These are phyloP conservation scores for Aptenodytes forsteri DNA, from an alignment of 2,113 vertebrate species.

Conservation along the genomic window DNA sequence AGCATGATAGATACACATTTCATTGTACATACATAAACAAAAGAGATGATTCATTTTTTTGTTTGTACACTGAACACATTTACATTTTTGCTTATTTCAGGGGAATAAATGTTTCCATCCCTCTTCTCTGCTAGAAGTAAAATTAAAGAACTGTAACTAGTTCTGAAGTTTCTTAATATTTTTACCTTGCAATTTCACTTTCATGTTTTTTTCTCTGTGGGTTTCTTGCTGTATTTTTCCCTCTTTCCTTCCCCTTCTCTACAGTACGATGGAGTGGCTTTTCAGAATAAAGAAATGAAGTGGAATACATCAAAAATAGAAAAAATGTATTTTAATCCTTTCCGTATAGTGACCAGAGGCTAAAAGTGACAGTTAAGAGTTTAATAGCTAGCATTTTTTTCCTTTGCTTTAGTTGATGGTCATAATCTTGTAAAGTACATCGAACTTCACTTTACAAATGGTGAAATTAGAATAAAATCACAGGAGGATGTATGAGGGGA, in stretches of 20 bases:
- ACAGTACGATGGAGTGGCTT: not conserved
- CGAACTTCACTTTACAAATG: not conserved
- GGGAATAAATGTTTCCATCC: not conserved
- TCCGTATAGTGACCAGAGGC: not conserved
- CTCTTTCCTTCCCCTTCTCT: not conserved
- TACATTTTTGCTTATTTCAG: not conserved
- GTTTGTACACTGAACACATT: not conserved
- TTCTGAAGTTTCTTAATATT: not conserved
- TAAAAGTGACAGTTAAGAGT: not conserved
- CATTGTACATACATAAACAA: not conserved
- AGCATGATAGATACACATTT: not conserved
- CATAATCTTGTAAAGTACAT: not conserved
- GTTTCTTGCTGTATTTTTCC: not conserved
- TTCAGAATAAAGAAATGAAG: not conserved
- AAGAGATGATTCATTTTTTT: not conserved
- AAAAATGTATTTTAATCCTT: not conserved
- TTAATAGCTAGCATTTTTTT: not conserved
- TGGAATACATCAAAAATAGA: not conserved
- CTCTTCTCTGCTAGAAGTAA: not conserved
- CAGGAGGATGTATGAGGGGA: not conserved
- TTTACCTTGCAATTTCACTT: not conserved
- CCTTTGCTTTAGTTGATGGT: not conserved
- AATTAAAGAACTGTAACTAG: not conserved
- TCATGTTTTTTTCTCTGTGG: fast-evolving
- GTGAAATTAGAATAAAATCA: not conserved